Base-by-base conservation (phyloP, 2,113 vertebrate species). In the Anser brachyrhynchus region DNA sequence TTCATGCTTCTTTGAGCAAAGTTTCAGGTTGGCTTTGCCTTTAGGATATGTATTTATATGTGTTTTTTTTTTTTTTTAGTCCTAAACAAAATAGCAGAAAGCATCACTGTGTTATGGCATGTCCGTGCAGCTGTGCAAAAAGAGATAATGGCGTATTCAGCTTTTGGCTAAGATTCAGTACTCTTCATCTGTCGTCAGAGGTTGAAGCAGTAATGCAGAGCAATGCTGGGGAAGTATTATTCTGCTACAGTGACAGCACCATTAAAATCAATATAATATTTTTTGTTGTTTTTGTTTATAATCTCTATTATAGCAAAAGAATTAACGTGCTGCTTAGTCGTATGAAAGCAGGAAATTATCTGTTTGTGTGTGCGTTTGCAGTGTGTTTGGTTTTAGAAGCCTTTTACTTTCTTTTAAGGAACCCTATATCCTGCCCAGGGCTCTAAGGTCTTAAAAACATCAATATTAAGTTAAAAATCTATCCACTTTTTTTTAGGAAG, bases 141-240 rank as follows among this genome's bases (percentile, higher is more conserved):
- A n/a, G 55, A 97, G 95, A 97, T 97, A 97, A 97, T 97, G 96
- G 96, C 31, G 41, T 59, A 86, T 97, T 97, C 96, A 92, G 95
- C 96, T 97, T 95, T 97, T 97, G 96, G 95, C 96, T 16, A 95
- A 94, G 95, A 95, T 90, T 97, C 97, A 96, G 92, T 55, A 92
- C 93, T 97, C 94, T 73, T 97, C 95, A 95, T 97, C 89, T 95
- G 95, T 95, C 94, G 94, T 96, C 95, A 87, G 95, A 91, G 96
- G 90, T 92, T 95, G 92, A 76, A 81, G 84, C 93, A 90, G 75
- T 94, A 97, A 94, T 94, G 90, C 96, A 95, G 59, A 96, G 74
- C 15, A 93, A 93, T 92, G 75, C 81, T 96, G 93, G 93, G 84
- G 79, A 95, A 94, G 89, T 93, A 88, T 72, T 96, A 87, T 94